These are phyloP conservation scores for Montifringilla adamsi DNA, from an alignment of 2,113 vertebrate species.

Conservation along the genomic window DNA sequence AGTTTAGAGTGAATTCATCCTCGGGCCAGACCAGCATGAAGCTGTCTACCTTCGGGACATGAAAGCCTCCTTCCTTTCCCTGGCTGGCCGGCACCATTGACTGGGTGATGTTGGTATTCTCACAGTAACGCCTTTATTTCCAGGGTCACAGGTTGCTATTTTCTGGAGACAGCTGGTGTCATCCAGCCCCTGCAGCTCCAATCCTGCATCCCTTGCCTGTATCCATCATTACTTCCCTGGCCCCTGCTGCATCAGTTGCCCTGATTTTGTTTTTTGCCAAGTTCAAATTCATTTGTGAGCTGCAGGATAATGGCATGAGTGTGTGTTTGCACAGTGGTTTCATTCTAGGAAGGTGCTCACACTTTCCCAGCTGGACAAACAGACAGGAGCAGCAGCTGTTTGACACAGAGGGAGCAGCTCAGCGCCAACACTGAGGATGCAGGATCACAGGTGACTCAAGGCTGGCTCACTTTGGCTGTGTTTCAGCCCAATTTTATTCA, in stretches of 20 bases:
- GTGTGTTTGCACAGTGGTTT: neutral
- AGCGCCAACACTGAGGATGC: accelerated
- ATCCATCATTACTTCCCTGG: neutral
- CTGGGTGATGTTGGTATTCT: neutral
- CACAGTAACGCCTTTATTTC: neutral
- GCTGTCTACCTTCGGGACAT: accelerated
- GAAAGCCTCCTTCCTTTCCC: neutral
- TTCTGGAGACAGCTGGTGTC: neutral
- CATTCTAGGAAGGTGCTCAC: neutral
- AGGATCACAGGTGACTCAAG: neutral
- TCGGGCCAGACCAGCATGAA: neutral
- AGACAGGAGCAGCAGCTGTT: neutral
- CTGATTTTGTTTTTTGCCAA: neutral
- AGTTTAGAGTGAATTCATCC: neutral
- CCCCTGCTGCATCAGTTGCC: neutral
- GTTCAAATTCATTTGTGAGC: neutral
- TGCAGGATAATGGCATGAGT: neutral
- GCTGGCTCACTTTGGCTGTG: neutral
- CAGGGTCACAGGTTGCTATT: neutral
- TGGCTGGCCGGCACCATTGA: neutral
- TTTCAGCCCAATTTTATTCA: neutral
- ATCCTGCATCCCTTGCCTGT: neutral
- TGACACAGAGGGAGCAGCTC: neutral
- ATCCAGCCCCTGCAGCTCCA: neutral
- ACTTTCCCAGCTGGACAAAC: neutral